Evolutionary conservation across 2,888 invertebrate genomes (phyloP).

Genomic region (Druceiella hillmani): DNA sequence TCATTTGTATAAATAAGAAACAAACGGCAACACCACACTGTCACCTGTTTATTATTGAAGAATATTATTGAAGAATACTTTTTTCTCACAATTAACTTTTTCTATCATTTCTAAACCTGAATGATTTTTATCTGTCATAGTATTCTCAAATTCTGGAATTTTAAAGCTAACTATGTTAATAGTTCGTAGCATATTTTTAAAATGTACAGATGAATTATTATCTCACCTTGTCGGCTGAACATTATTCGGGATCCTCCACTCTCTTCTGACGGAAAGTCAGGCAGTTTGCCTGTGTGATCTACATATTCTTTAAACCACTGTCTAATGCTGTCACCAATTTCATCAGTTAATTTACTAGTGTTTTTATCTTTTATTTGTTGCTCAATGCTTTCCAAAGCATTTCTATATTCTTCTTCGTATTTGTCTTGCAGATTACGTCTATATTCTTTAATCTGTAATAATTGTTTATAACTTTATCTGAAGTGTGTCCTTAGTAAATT

Average conservation of each 20-base stretch:
- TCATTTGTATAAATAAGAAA: too few relatives aligned
- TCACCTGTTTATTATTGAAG: too few relatives aligned
- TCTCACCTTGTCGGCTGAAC: slow-evolving; percentile 67
- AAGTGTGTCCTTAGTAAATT: too few relatives aligned
- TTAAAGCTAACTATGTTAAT: not conserved
- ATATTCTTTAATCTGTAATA: slow-evolving; percentile 40
- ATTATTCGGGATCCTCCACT: slow-evolving; percentile 83
- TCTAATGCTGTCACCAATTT: slow-evolving; percentile 80
- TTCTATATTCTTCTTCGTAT: slow-evolving; percentile 63
- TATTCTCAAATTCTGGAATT: too few relatives aligned
- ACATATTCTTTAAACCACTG: slow-evolving; percentile 83
- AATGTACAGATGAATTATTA: slow-evolving; percentile 2
- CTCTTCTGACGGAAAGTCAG: slow-evolving; percentile 88
- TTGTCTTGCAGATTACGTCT: slow-evolving; percentile 63
- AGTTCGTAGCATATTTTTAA: slow-evolving; percentile 7
- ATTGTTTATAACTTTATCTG: too few relatives aligned
- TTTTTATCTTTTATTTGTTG: slow-evolving; percentile 65
- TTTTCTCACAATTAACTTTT: too few relatives aligned
- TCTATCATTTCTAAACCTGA: too few relatives aligned
- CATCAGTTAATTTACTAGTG: slow-evolving; percentile 74
- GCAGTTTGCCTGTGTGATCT: slow-evolving; percentile 77
- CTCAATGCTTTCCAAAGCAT: slow-evolving; percentile 56
- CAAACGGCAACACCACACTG: too few relatives aligned
- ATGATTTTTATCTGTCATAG: too few relatives aligned
- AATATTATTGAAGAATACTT: too few relatives aligned